A percentile compares a stretch with the other conserved stretches of the same genome.
Conservation (phyloP, 2,888 invertebrate genomes). For the Salticus scenicus region DNA sequence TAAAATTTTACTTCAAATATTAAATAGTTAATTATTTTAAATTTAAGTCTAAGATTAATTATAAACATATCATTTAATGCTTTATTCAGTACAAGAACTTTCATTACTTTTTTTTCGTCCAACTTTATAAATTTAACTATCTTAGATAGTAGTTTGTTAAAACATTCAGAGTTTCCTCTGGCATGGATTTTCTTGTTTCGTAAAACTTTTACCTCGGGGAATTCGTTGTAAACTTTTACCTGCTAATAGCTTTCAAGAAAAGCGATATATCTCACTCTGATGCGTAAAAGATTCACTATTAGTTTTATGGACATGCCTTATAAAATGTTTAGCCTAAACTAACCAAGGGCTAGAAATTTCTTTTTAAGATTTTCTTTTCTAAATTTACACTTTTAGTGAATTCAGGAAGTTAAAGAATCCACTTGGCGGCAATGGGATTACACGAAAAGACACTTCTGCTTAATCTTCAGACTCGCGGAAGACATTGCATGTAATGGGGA, state of each 20-base stretch:
- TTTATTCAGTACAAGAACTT: too few relatives aligned
- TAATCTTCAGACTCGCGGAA: constrained; percentile 50
- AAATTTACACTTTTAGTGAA: constrained; percentile 48
- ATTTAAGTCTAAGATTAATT: too few relatives aligned
- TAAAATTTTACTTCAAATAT: too few relatives aligned
- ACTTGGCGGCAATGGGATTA: constrained; percentile 42
- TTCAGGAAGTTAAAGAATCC: constrained; percentile 25
- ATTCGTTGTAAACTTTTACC: background rate
- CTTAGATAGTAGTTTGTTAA: too few relatives aligned
- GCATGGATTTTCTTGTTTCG: too few relatives aligned
- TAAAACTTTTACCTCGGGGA: background rate
- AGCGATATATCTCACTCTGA: background rate
- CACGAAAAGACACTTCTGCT: constrained; percentile 63
- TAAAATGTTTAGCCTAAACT: background rate
- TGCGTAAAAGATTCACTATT: background rate
- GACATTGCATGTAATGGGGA: constrained; percentile 57
- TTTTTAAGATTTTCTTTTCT: constrained; percentile 10
- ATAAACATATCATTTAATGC: too few relatives aligned
- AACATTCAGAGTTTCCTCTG: too few relatives aligned
- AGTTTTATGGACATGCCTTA: background rate
- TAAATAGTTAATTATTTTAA: too few relatives aligned
- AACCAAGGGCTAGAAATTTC: background rate
- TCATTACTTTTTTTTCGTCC: too few relatives aligned
- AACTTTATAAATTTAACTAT: too few relatives aligned
- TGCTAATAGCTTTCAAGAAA: background rate